Percentiles rank a stretch among this genome's conserved stretches.
Evolutionary conservation across 1,140 invertebrate genomes (phyloP).

Genomic region (Drosophila dunni): DNA sequence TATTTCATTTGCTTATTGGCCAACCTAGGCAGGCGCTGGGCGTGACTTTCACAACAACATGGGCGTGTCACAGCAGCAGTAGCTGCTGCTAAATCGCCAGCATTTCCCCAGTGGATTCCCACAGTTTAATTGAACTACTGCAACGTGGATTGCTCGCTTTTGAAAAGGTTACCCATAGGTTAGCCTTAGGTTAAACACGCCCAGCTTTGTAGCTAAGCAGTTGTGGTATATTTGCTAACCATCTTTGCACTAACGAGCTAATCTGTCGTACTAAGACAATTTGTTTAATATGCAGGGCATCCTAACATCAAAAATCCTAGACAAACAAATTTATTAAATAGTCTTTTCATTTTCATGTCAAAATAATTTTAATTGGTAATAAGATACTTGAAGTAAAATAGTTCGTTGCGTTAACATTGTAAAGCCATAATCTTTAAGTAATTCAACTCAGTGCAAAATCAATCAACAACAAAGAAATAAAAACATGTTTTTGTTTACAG

Average conservation of each 20-base stretch:
- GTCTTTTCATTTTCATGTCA: no score
- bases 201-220: not conserved
- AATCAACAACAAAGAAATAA: no score
- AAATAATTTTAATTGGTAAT: no score
- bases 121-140: constrained; percentile 44
- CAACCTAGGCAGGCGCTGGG: constrained; percentile 12
- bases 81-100: not conserved
- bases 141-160: not conserved
- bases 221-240: constrained; percentile 14
- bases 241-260: constrained; percentile 2
- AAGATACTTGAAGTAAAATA: no score
- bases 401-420: no score
- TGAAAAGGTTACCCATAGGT: not conserved
- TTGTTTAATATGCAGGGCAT: no score
- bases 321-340: no score
- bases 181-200: not conserved
- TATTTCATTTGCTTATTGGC: constrained; percentile 49
- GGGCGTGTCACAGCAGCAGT: constrained; percentile 16
- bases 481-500: no score
- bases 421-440: no score
- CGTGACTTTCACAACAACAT: constrained; percentile 1
- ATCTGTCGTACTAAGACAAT: not conserved
- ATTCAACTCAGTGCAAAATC: no score
- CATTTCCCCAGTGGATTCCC: constrained; percentile 17
- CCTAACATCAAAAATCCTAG: no score